Conservation (phyloP, 1,140 invertebrate species). For the Zaprionus tsacasi region DNA sequence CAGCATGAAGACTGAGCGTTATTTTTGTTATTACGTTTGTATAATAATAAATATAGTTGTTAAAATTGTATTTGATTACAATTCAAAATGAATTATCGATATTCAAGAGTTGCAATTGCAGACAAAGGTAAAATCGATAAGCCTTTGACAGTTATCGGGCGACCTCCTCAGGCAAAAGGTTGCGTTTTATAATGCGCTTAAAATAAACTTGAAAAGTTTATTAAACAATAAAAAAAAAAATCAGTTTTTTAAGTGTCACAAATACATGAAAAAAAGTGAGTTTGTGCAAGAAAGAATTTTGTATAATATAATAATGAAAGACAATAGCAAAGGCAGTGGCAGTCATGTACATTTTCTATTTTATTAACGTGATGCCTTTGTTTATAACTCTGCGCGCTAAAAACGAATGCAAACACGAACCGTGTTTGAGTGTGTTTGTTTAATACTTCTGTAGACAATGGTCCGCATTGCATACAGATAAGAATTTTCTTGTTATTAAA, state of each 20-base stretch:
- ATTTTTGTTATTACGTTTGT: not conserved
- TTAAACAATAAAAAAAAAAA: not conserved
- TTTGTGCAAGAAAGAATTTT: not conserved
- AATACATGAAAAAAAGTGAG: not conserved
- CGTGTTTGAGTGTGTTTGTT: not conserved
- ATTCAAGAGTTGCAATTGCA: not conserved
- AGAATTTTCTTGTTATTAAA: slow-evolving; percentile 26
- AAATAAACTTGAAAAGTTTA: not conserved
- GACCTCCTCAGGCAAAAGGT: slow-evolving; percentile 1
- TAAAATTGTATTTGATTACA: slow-evolving; percentile 4
- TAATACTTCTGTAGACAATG: not conserved
- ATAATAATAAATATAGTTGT: slow-evolving; percentile 14
- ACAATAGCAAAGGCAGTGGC: not conserved
- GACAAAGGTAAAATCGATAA: not conserved
- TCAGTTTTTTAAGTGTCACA: not conserved
- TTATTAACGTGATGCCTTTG: not conserved
- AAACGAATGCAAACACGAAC: not conserved
- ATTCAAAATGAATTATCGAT: not conserved
- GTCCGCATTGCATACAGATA: not conserved
- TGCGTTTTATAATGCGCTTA: not conserved
- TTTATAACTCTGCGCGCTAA: not conserved
- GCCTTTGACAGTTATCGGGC: slow-evolving; percentile 15
- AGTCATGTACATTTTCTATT: not conserved
- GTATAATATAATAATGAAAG: not conserved
- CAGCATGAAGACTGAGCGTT: slow-evolving; percentile 63